Conservation (phyloP, 2,888 invertebrate species). For the Rhingia campestris region DNA sequence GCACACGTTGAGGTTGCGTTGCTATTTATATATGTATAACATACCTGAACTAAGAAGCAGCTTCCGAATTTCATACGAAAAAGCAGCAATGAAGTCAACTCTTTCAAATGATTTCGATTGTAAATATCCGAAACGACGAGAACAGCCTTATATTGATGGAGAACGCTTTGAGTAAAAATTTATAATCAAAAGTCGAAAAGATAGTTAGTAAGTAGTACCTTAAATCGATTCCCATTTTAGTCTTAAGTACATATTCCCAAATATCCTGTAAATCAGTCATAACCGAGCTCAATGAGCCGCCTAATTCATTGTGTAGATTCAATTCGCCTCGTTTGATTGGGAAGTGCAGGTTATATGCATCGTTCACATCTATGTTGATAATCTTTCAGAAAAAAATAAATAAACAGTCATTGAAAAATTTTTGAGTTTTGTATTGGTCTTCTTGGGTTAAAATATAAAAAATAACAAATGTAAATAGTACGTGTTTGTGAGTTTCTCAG, state of each 20-base stretch:
- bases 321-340: conserved; percentile 94
- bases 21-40: too few relatives aligned
- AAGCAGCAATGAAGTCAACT: conserved; percentile 91
- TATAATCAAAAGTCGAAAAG: not conserved
- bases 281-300: conserved; percentile 93
- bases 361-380: conserved; percentile 83
- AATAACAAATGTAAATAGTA: too few relatives aligned
- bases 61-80: conserved; percentile 92
- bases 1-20: too few relatives aligned
- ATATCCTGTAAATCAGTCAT: conserved; percentile 93
- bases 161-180: conserved; percentile 82
- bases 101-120: conserved; percentile 92
- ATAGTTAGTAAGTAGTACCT: conserved; percentile 79
- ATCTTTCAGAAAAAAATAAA: conserved; percentile 27
- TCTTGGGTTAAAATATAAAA: too few relatives aligned
- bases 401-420: too few relatives aligned
- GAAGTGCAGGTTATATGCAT: conserved; percentile 93
- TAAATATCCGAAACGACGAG: conserved; percentile 95
- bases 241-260: conserved; percentile 92
- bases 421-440: too few relatives aligned
- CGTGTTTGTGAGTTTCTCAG: too few relatives aligned
- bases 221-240: conserved; percentile 89
- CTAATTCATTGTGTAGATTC: conserved; percentile 91
- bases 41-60: conserved; percentile 83
- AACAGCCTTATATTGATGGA: conserved; percentile 92